Base-by-base conservation (phyloP, 2,797 vertebrate species). In the Chelonia mydas region DNA sequence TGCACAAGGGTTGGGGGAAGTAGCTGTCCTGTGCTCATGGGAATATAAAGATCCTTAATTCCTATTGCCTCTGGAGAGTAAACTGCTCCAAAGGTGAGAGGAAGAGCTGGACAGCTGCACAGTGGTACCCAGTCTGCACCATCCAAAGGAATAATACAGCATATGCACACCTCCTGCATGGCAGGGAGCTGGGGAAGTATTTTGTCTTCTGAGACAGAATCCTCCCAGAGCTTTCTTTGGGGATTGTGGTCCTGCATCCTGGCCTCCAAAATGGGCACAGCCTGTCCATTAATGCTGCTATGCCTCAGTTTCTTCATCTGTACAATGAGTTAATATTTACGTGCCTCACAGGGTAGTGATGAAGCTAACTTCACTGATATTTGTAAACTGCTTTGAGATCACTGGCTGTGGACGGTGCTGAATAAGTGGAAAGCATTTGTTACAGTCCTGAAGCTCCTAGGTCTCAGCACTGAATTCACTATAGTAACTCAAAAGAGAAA, bases 371-470 rank as follows among this genome's bases (percentile, higher is more conserved):
- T 86, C 87, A 86, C 86, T 68, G 65, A 88, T 3, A 17, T 31
- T 90, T 74, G 51, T 33, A 91, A 74, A 93, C 77, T 86, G 47
- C 83, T 94, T 92, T 89, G 68, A 86, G 54, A 89, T 91, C 77
- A 72, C 50, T 94, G 86, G 41, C 86, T 87, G 84, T 87, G 84
- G 74, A 84, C 92, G 51, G 45, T 45, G 54, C 21, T 11, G 15
- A 86, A 19, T 55, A 88, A 87, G 87, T 68, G 65, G 77, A 87
- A 68, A 90, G n/a, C 87, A 90, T 88, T 94, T 81, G 53, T 90
- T 84, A 91, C 72, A 11, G 15, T 86, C 49, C 11, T 1, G 90
- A 87, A 87, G 68, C 77, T 78, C 91, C 88, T 6, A 76, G 41
- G 41, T 11, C 25, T 45, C 25, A 28, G 74, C 4, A 4, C 45